Evolutionary conservation across 1,140 invertebrate species (phyloP).

Genomic region (Penaeus vannamei): DNA sequence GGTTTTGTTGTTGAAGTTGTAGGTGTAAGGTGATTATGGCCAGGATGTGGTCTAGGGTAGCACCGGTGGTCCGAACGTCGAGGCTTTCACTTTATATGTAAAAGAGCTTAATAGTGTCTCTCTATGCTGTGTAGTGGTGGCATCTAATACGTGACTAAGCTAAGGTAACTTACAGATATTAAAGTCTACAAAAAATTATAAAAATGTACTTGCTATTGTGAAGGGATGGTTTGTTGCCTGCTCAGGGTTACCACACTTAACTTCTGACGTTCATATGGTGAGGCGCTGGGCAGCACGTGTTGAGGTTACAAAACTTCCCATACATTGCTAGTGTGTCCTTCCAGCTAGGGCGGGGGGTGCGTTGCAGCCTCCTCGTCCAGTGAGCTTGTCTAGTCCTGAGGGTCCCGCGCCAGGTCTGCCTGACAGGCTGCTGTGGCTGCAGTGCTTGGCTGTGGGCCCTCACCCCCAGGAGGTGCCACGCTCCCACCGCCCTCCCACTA

Average conservation of each 20-base stretch:
- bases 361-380: conserved; percentile 50
- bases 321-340: background rate
- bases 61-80: conserved; percentile 50
- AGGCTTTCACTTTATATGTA: conserved; percentile 50
- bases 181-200: conserved; percentile 50
- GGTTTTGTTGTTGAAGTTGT: conserved; percentile 51
- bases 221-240: conserved; percentile 62
- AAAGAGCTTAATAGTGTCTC: conserved; percentile 66
- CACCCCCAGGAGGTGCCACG: conserved; percentile 43
- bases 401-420: conserved; percentile 25
- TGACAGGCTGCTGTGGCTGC: conserved; percentile 7
- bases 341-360: conserved; percentile 28
- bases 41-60: conserved; percentile 48
- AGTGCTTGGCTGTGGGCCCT: conserved; percentile 36
- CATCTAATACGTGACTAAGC: conserved; percentile 47
- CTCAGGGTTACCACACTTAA: conserved; percentile 57
- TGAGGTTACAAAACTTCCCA: background rate
- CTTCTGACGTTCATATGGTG: conserved; percentile 40
- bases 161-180: conserved; percentile 57
- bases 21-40: conserved; percentile 36
- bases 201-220: conserved; percentile 56
- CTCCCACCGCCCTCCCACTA: conserved; percentile 16
- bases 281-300: conserved; percentile 18
- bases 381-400: conserved; percentile 63
- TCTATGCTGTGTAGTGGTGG: conserved; percentile 59